Evolutionary conservation across 2,888 invertebrate genomes (phyloP).

Genomic region (Conchocele bisecta): DNA sequence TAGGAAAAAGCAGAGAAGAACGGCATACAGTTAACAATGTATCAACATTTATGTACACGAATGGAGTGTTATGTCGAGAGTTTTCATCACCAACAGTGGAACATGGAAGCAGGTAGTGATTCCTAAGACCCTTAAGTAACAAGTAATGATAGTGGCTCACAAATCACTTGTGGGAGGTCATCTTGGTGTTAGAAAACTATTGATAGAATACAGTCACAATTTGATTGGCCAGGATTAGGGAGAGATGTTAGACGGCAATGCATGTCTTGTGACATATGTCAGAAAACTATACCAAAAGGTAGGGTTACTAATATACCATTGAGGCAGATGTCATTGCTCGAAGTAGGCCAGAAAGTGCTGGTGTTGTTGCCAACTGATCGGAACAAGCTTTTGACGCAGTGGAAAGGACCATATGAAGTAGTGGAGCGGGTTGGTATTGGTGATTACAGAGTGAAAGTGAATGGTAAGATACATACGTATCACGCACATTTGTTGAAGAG

Average conservation of each 20-base stretch:
- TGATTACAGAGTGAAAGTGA: neutral
- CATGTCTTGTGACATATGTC: constrained; percentile 37
- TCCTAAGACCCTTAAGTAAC: constrained; percentile 8
- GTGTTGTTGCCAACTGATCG: neutral
- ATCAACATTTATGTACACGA: no score
- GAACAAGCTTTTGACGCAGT: neutral
- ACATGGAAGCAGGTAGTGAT: constrained; percentile 35
- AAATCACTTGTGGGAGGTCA: no score
- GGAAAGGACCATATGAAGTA: neutral
- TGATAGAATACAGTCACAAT: constrained; percentile 19
- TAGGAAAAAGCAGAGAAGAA: no score
- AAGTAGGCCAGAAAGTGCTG: neutral
- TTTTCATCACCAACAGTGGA: no score
- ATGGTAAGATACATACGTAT: neutral
- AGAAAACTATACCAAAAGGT: constrained; percentile 34
- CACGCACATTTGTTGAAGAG: neutral
- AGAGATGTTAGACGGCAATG: constrained; percentile 36
- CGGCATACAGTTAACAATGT: no score
- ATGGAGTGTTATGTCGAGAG: no score
- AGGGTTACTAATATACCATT: constrained; percentile 32
- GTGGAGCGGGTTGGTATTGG: neutral
- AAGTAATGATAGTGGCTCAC: constrained; percentile 36
- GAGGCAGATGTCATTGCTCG: constrained; percentile 44
- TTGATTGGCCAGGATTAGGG: constrained; percentile 42
- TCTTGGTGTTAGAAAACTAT: no score